Base-by-base conservation (phyloP, 2,888 invertebrate species). In the Drosophila pegasa region DNA sequence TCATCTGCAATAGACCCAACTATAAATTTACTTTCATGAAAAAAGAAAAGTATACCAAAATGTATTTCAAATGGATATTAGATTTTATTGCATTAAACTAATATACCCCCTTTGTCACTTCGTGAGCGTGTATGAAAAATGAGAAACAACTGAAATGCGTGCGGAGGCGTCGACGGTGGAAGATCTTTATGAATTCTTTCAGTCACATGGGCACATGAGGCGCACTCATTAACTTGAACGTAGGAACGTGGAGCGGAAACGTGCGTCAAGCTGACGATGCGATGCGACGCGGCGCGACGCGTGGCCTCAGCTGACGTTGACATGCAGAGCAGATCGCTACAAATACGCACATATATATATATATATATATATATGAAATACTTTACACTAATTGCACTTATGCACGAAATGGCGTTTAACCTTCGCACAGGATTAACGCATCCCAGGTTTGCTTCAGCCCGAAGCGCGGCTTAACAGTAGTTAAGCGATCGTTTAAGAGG, bases 401-500 rank as follows among this genome's bases (percentile, higher is more conserved):
- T 77, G 85, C 85, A 86, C 83, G 78, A 83, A 85, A 83, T 80
- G 70, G 63, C 70, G 78, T 74, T 80, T 78, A 86, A 80, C 85
- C 85, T 86, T 86, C 88, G 73, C 58, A 27, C 51, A 66, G 88
- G 80, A 84, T 83, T 82, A 73, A 66, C 59, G 60, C 67, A 64
- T 69, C 58, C 63, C 63, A 63, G 56, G 56, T 56, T 38, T 47
- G 27, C 52, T 47, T 22, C 52, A 47, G 69, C 75, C 66, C 33
- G 61, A 29, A 77, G 77, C 75, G 58, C 50, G 63, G 88, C 87
- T 88, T 86, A 86, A 83, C 85, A 86, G 88, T 86, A 88, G 85
- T 88, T 86, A 86, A 86, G 87, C 85, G 85, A 88, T 80, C 85
- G 88, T 86, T 86, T 86, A 86, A 83, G 75, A 68, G 67, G 55